Conservation (phyloP, 2,113 vertebrate genomes). For the Pongo abelii region DNA sequence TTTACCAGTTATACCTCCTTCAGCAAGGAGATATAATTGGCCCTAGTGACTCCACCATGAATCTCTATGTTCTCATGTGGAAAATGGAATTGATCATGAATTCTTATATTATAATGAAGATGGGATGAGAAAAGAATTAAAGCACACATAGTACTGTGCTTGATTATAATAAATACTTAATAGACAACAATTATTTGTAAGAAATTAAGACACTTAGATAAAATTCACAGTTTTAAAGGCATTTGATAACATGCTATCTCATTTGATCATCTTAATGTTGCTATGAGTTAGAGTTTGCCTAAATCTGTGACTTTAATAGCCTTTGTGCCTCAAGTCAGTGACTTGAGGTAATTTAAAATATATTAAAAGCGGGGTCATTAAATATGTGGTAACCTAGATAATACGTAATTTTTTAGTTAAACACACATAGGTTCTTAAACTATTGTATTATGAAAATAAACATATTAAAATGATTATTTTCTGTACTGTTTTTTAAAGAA, state of each 20-base stretch:
- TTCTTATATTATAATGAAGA: background rate
- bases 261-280: background rate
- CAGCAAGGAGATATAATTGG: background rate
- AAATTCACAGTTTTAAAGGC: background rate
- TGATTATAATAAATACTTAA: background rate
- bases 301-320: background rate
- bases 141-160: background rate
- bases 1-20: background rate
- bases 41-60: background rate
- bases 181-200: background rate
- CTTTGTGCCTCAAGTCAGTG: background rate
- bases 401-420: background rate
- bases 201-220: background rate
- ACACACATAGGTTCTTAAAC: background rate
- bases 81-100: background rate
- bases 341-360: conserved; percentile 13
- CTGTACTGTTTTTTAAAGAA: background rate
- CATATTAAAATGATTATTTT: background rate
- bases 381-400: background rate
- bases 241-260: background rate
- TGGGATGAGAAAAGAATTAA: background rate
- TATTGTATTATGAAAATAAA: background rate
- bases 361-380: background rate
- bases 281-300: background rate
- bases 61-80: background rate